These are phyloP conservation scores for Sipha flava DNA, from an alignment of 1,140 invertebrate species.

Conservation along the genomic window DNA sequence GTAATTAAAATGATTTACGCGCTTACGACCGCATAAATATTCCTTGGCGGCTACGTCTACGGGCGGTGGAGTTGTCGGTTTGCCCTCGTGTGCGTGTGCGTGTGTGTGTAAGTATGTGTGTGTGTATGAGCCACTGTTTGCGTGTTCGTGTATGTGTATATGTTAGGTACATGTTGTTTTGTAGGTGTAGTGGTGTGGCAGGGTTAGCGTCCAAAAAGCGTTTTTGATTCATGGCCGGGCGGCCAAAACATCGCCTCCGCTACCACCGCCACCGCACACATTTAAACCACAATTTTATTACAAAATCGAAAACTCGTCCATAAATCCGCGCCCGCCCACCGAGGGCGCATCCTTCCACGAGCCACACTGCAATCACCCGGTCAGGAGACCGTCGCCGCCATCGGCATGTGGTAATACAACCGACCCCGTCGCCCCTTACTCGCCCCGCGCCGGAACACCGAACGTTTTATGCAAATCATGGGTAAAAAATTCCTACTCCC, in stretches of 20 bases:
- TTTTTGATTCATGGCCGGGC: slow-evolving; percentile 7
- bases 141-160: too few species aligned
- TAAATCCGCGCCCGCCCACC: not conserved
- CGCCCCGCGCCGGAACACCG: not conserved
- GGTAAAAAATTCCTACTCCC: not conserved
- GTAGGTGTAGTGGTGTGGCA: too few species aligned
- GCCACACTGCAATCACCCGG: not conserved
- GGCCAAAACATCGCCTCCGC: not conserved
- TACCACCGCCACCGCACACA: not conserved
- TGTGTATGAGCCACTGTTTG: too few species aligned
- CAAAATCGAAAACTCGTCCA: slow-evolving; percentile 8
- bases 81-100: too few species aligned
- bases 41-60: not conserved
- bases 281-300: slow-evolving; percentile 1
- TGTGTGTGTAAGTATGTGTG: too few species aligned
- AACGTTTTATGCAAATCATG: not conserved
- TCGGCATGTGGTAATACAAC: too few species aligned
- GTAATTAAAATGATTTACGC: slow-evolving; percentile 25
- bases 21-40: not conserved
- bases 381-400: not conserved
- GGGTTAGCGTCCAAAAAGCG: not conserved
- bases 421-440: not conserved
- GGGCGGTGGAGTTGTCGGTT: too few species aligned
- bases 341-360: not conserved
- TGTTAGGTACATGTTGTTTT: too few species aligned